phyloP scores from a whole-genome alignment of 2,888 invertebrate genomes.

The Calameuta filiformis region DNA sequence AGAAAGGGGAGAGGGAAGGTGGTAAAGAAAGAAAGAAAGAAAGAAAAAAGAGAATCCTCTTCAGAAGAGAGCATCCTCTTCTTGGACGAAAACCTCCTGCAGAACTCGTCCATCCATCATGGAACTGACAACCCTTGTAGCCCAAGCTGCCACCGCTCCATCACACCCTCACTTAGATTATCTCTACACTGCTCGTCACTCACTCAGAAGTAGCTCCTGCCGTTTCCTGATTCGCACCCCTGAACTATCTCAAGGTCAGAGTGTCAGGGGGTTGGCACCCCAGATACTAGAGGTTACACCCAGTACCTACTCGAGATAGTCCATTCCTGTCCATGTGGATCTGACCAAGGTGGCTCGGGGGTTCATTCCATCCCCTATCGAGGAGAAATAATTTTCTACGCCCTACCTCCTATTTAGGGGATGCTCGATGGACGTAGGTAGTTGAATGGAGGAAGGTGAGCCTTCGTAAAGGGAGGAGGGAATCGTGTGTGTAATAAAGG shows the following conservation, averaged over 20 bases:
- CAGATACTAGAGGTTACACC: background rate
- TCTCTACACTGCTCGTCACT: slow-evolving; percentile 35
- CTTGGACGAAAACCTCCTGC: slow-evolving; percentile 31
- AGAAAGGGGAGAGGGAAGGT: background rate
- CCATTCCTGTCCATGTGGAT: background rate
- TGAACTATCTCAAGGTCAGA: background rate
- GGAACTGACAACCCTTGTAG: slow-evolving; percentile 43
- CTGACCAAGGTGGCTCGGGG: background rate
- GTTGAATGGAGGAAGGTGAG: background rate
- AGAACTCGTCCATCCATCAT: slow-evolving; percentile 50
- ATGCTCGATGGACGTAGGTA: background rate
- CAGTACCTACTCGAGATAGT: background rate
- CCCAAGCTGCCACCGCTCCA: slow-evolving; percentile 47
- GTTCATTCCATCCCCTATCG: background rate
- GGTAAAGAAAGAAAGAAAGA: slow-evolving; percentile 23
- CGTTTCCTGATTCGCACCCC: slow-evolving; percentile 21
- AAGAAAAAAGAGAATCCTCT: slow-evolving; percentile 3
- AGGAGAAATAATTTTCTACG: background rate
- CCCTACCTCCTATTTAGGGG: background rate
- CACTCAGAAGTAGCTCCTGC: slow-evolving; percentile 29
- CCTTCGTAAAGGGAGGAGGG: too few relatives aligned
- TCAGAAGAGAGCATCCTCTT: slow-evolving; percentile 2
- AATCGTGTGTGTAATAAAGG: background rate
- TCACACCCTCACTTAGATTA: slow-evolving; percentile 51
- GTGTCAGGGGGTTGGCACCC: background rate